A percentile compares a stretch with the other conserved stretches of the same genome.
Conservation (phyloP, 2,888 invertebrate species). For the Cerastis leucographa region DNA sequence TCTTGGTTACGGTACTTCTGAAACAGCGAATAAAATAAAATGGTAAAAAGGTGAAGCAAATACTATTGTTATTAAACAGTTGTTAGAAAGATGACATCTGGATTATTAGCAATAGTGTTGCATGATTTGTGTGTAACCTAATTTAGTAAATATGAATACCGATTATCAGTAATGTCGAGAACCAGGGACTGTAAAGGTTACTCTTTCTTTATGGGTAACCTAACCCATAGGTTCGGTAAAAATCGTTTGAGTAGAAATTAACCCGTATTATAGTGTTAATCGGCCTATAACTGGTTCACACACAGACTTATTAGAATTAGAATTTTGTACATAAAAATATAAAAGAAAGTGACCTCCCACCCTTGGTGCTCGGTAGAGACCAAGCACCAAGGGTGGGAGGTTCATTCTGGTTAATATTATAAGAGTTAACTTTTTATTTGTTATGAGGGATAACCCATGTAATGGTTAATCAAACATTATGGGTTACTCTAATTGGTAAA, state of each 20-base stretch:
- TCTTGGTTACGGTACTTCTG: slow-evolving; percentile 25
- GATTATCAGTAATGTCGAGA: not conserved
- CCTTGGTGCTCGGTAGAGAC: no score
- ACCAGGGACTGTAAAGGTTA: not conserved
- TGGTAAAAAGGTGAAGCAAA: slow-evolving; percentile 8
- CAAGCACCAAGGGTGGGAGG: no score
- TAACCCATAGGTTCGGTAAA: not conserved
- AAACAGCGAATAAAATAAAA: slow-evolving; percentile 29
- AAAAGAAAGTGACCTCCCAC: no score
- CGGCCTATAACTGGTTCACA: not conserved
- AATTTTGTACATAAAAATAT: no score
- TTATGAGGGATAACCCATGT: no score
- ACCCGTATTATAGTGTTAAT: not conserved
- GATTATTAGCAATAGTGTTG: slow-evolving; percentile 56
- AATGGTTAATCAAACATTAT: not conserved
- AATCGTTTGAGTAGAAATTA: not conserved
- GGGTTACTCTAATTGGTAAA: not conserved
- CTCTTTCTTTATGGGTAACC: not conserved
- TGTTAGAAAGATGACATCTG: slow-evolving; percentile 20
- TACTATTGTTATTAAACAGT: slow-evolving; percentile 56
- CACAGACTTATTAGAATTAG: no score
- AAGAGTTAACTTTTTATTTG: not conserved
- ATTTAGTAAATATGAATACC: slow-evolving; percentile 47
- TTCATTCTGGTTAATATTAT: no score
- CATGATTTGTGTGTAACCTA: slow-evolving; percentile 54